These are phyloP conservation scores for Palythoa caribaeorum DNA, from an alignment of 92 coral and sea anemone genomes.

Conservation along the genomic window DNA sequence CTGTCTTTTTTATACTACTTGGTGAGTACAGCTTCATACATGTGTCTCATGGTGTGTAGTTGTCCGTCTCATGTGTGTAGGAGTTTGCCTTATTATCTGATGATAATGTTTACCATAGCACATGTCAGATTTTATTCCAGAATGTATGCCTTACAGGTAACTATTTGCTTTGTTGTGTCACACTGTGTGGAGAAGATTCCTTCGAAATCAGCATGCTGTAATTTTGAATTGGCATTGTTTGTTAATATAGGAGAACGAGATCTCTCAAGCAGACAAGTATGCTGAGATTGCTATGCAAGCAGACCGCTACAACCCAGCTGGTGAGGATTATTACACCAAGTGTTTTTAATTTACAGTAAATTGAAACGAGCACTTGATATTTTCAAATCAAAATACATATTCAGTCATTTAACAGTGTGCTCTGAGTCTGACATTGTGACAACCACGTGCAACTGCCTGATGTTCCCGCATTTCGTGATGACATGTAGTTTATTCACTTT, in stretches of 20 bases:
- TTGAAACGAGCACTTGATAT: no score
- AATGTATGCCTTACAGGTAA: background rate
- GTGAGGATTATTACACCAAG: slow-evolving; percentile 39
- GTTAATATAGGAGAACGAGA: slow-evolving; percentile 86
- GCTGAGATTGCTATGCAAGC: slow-evolving; percentile 95
- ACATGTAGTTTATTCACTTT: background rate
- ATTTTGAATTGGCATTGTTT: background rate
- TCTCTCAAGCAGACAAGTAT: slow-evolving; percentile 96
- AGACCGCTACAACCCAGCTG: slow-evolving; percentile 98
- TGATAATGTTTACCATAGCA: background rate
- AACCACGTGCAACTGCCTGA: no score
- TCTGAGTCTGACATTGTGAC: no score
- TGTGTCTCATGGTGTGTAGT: no score
- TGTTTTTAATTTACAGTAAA: background rate
- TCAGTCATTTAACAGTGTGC: no score
- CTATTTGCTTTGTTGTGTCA: background rate
- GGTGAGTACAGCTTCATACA: slow-evolving; percentile 62
- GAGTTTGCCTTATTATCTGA: background rate
- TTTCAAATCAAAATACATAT: no score
- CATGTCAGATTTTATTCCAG: background rate
- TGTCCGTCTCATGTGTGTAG: background rate
- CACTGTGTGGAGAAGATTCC: background rate
- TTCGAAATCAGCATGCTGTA: background rate
- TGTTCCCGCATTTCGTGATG: no score
- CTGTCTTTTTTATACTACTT: slow-evolving; percentile 91